Base-by-base conservation (phyloP, 2,797 vertebrate genomes). In the Crypturellus tataupa region DNA sequence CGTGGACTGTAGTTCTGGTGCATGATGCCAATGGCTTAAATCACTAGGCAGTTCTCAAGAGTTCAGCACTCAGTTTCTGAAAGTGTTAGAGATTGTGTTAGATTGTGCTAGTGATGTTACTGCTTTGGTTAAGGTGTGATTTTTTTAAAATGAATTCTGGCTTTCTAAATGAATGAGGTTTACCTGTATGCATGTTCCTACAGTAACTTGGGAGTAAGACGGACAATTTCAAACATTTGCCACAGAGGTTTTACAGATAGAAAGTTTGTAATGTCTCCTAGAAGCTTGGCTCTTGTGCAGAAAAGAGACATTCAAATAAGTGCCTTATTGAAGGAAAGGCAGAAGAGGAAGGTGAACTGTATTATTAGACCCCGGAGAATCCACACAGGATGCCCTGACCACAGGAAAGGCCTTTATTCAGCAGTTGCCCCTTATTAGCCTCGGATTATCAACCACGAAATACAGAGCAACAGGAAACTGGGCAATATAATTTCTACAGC, bases 291-390 rank as follows among this genome's bases (percentile, higher is more conserved):
- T 29, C 65, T 91, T 44, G n/a, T 63, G 67, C 39, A 73, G 73
- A 88, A 86, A 80, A 88, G 42, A 94, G 91, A 79, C 35, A 70
- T 91, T 87, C 91, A 94, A 83, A 89, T 88, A 79, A 93, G 67
- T 37, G 80, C 67, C 64, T 91, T 15, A 25, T 4, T 86, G 87
- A 91, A 94, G 80, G 77, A 91, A 90, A 60, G 67, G 71, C 87
- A 94, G 94, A 96, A 96, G 91, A 96, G 95, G 96, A 96, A 96
- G 96, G 90, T 94, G 87, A 94, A 94, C 64, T 89, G 70, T 77
- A 86, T 94, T 96, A 95, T 94, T 95, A 95, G 93, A 93, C 94
- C 90, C 93, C 0, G 0, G 95, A 96, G 93, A 94, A 96, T 96
- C 89, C 85, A 86, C 96, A 94, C 93, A 94, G 94, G 94, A 96